A percentile compares a stretch with the other conserved stretches of the same genome.
Evolutionary conservation across 1,140 invertebrate species (phyloP).

Genomic region (Bombus ignitus): DNA sequence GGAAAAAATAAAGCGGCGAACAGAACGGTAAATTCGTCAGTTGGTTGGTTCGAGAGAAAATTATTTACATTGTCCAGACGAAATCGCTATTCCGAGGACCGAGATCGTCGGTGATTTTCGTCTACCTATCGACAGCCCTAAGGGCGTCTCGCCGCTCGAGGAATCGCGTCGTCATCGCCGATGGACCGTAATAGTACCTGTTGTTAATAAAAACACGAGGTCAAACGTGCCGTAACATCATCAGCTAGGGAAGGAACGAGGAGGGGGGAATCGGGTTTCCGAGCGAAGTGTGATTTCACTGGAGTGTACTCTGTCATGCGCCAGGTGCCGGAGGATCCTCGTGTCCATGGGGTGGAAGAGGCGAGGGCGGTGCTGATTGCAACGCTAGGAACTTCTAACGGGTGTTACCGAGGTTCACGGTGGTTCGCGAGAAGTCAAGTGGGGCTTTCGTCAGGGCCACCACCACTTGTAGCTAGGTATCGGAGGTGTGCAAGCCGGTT

Average conservation of each 20-base stretch:
- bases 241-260: slow-evolving; percentile 47
- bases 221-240: slow-evolving; percentile 67
- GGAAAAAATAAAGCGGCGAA: background rate
- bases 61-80: background rate
- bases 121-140: slow-evolving; percentile 40
- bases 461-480: slow-evolving; percentile 53
- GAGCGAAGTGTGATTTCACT: slow-evolving; percentile 60
- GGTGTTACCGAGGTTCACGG: slow-evolving; percentile 54
- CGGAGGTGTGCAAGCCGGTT: slow-evolving; percentile 40
- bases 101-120: slow-evolving; percentile 53
- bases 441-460: slow-evolving; percentile 27
- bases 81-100: slow-evolving; percentile 7
- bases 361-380: slow-evolving; percentile 49
- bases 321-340: slow-evolving; percentile 63
- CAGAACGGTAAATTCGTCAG: background rate
- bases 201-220: slow-evolving; percentile 71
- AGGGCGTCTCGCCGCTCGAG: slow-evolving; percentile 46
- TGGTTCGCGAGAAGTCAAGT: slow-evolving; percentile 46
- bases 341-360: slow-evolving; percentile 24
- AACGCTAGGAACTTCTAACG: slow-evolving; percentile 61
- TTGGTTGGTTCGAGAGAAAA: too few species aligned
- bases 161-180: slow-evolving; percentile 61
- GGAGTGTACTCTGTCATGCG: slow-evolving; percentile 71
- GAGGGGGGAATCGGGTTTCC: slow-evolving; percentile 19
- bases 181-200: slow-evolving; percentile 66